A percentile compares a stretch with the other conserved stretches of the same genome.
These are phyloP conservation scores for Protomyctophum bolini DNA, from an alignment of 2,113 vertebrate genomes.

Conservation along the genomic window DNA sequence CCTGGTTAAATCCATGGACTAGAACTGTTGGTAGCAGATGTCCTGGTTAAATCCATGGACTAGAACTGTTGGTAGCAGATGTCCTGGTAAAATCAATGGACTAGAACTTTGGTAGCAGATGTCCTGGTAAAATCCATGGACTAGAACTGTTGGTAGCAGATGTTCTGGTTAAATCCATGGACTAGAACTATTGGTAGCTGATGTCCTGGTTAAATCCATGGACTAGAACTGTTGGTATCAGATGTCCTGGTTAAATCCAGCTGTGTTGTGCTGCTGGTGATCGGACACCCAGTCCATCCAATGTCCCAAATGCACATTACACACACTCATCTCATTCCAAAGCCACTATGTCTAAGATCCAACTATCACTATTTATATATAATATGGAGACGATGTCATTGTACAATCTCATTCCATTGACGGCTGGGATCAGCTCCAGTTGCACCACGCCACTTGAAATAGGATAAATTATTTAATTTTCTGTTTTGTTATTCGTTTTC, in stretches of 20 bases:
- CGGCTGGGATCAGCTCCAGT: conserved; percentile 10
- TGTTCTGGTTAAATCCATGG: not conserved
- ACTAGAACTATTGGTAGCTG: not conserved
- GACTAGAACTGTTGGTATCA: not conserved
- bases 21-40: not conserved
- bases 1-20: not conserved
- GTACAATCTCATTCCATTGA: not conserved
- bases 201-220: not conserved
- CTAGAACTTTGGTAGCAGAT: not conserved
- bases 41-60: not conserved
- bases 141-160: not conserved
- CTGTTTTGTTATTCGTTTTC: not conserved
- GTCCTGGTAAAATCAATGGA: not conserved
- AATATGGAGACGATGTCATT: conserved; percentile 1
- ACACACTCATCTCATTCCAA: not conserved
- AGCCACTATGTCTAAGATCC: not conserved
- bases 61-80: not conserved
- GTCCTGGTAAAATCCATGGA: not conserved
- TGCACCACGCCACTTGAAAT: not conserved
- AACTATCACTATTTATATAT: not conserved
- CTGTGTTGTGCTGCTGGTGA: not conserved
- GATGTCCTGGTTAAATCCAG: not conserved
- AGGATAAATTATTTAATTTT: not conserved
- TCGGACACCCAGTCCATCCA: not conserved
- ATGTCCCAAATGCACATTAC: not conserved